Percentiles rank a stretch among this genome's conserved stretches.
phyloP scores from a whole-genome alignment of 2,888 invertebrate genomes.

The Oxytorus armatus region DNA sequence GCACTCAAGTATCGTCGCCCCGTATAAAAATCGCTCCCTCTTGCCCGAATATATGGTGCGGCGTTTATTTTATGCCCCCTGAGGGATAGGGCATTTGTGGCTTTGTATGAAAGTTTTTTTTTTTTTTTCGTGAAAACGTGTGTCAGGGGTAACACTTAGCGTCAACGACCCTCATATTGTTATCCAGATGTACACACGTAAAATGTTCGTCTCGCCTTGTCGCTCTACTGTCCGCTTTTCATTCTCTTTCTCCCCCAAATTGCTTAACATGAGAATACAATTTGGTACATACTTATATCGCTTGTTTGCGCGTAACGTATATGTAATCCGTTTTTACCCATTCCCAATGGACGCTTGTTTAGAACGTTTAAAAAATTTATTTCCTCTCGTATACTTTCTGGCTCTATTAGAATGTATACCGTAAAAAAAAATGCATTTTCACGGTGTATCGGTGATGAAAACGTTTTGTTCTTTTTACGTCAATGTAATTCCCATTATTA shows the following conservation, averaged over 20 bases:
- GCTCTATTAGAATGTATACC: too few species aligned
- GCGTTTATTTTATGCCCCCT: slow-evolving; percentile 27
- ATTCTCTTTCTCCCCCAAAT: slow-evolving; percentile 25
- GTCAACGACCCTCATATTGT: slow-evolving; percentile 42
- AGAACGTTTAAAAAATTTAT: not conserved
- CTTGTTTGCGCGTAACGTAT: not conserved
- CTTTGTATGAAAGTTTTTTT: slow-evolving; percentile 20
- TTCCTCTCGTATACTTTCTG: not conserved
- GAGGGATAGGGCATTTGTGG: not conserved
- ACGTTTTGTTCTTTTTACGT: not conserved
- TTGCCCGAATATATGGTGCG: slow-evolving; percentile 14
- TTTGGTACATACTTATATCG: slow-evolving; percentile 4
- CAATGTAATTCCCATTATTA: not conserved
- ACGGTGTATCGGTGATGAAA: not conserved
- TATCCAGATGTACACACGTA: slow-evolving; percentile 34
- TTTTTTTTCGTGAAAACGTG: slow-evolving; percentile 48
- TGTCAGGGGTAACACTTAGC: slow-evolving; percentile 34
- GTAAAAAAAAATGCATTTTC: not conserved
- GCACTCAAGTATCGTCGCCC: slow-evolving; percentile 12
- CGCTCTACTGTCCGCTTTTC: slow-evolving; percentile 14
- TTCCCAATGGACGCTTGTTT: slow-evolving; percentile 6
- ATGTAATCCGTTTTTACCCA: not conserved
- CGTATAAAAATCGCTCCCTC: slow-evolving; percentile 22
- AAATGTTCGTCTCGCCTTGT: slow-evolving; percentile 28
- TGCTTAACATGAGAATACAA: slow-evolving; percentile 10